Conservation (phyloP, 2,113 vertebrate species). For the Xerus inauris region DNA sequence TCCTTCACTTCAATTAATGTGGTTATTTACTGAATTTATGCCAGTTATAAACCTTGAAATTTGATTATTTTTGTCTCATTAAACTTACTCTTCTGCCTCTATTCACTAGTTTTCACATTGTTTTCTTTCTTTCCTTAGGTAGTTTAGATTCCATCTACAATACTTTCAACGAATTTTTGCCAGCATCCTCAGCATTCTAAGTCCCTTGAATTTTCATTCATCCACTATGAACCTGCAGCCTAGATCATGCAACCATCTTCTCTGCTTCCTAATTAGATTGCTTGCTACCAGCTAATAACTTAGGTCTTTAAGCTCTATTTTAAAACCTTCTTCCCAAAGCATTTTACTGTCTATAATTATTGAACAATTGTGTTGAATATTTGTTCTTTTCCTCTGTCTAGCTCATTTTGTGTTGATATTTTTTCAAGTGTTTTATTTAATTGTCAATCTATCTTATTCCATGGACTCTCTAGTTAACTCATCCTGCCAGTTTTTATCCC, state of each 20-base stretch:
- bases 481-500: no score
- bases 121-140: not conserved
- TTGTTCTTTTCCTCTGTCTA: no score
- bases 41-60: constrained; percentile 9
- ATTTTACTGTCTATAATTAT: not conserved
- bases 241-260: not conserved
- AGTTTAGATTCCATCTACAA: not conserved
- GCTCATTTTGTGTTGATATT: no score
- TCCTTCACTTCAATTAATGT: not conserved
- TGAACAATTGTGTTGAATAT: not conserved
- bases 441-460: no score
- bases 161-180: not conserved
- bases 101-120: not conserved
- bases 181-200: not conserved
- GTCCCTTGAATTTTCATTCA: not conserved
- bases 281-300: not conserved
- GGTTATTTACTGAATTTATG: constrained; percentile 10
- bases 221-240: not conserved
- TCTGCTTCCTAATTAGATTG: not conserved
- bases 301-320: not conserved
- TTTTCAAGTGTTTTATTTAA: no score
- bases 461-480: no score
- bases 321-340: not conserved
- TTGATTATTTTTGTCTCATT: not conserved
- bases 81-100: not conserved